Base-by-base conservation (phyloP, 2,797 vertebrate species). In the Menidia menidia region DNA sequence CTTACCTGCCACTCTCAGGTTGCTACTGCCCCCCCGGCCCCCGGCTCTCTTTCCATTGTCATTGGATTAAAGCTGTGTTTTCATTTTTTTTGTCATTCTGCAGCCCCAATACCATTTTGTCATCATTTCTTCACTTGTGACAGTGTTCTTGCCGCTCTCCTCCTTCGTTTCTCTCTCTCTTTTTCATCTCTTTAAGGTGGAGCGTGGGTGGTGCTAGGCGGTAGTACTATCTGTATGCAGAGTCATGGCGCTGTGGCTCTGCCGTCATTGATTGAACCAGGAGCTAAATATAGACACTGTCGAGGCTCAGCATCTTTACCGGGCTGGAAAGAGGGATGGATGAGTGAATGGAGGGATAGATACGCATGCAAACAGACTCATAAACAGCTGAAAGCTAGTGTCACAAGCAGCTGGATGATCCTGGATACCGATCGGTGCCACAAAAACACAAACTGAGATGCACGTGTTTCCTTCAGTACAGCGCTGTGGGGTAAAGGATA, bases 281-380 rank as follows among this genome's bases (percentile, higher is more conserved):
- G 54, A 60, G 82, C 90, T 92, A 92, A 92, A 92, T 90, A 84
- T 92, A 91, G 89, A 89, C 64, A 16, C 80, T 41, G 78, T 68
- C 32, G 73, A 87, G 70, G 82, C 81, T 89, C 88, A 88, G 88
- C 89, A 87, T 83, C 88, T 90, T 84, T 78, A 62, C 65, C 70
- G 65, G 75, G 73, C 67, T 58, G 81, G 62, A 80, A 67, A 60
- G 72, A 77, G 58, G 71, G 69, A 72, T 60, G 73, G 64, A 64
- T 58, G 75, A 53, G 33, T 8, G 59, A 68, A 64, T 57, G 77
- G 64, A 76, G 15, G 60, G 53, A 64, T 11, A 51, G 39, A 73
- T 30, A 35, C 64, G 58, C 33, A 71, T 55, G 3, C 8, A 43
- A 48, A 69, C 35, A 64, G 39, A 65, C 30, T 45, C 18, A 42